A percentile compares a stretch with the other conserved stretches of the same genome.
These are phyloP conservation scores for Anhinga anhinga DNA, from an alignment of 2,113 vertebrate species.

Conservation along the genomic window DNA sequence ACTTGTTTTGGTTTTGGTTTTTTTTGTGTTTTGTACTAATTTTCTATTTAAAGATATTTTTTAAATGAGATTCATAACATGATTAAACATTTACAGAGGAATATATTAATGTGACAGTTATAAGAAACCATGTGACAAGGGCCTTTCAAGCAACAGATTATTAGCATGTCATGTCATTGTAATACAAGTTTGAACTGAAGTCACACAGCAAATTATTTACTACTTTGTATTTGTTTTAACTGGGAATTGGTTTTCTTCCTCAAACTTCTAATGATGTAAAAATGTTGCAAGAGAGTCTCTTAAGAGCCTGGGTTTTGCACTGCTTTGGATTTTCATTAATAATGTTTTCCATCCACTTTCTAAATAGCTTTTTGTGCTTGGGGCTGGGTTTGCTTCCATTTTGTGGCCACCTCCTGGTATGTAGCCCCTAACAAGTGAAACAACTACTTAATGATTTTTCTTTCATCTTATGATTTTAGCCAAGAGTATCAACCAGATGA, in stretches of 20 bases:
- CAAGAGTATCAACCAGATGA: not conserved
- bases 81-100: not conserved
- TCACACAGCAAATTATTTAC: not conserved
- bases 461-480: not conserved
- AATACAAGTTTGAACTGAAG: not conserved
- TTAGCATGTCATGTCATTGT: not conserved
- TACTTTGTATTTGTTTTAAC: not conserved
- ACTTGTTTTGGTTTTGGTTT: fast-evolving
- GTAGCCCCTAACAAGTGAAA: not conserved
- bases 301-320: not conserved
- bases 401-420: not conserved
- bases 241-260: not conserved
- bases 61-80: not conserved
- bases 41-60: not conserved
- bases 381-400: not conserved
- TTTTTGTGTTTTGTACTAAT: not conserved
- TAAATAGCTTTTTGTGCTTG: not conserved
- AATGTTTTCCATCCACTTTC: not conserved
- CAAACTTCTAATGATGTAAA: not conserved
- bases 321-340: not conserved
- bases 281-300: not conserved
- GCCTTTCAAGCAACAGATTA: not conserved
- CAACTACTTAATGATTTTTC: not conserved
- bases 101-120: not conserved
- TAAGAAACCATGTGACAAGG: not conserved